phyloP scores from a whole-genome alignment of 2,888 invertebrate genomes.

The Ecdyonurus torrentis region DNA sequence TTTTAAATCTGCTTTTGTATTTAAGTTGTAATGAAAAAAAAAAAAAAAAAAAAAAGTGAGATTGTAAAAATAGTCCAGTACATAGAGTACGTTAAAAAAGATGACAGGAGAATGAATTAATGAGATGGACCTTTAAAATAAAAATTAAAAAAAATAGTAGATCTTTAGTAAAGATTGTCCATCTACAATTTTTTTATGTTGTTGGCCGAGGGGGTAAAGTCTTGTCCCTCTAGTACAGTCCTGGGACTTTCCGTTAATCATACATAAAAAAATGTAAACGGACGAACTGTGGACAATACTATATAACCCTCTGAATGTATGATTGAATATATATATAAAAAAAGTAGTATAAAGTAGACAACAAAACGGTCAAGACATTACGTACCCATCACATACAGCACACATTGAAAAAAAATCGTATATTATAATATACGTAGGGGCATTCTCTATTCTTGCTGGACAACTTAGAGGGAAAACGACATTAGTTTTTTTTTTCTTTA shows the following conservation, averaged over 20 bases:
- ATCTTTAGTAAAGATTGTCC: not conserved
- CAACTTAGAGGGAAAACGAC: not conserved
- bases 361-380: not conserved
- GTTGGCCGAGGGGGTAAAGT: not conserved
- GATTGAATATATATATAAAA: too few relatives aligned
- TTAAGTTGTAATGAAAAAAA: too few relatives aligned
- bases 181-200: too few relatives aligned
- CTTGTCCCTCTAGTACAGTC: not conserved
- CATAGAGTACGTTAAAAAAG: not conserved
- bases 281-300: not conserved
- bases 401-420: too few relatives aligned
- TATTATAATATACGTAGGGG: too few relatives aligned
- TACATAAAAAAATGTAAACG: not conserved
- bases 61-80: not conserved
- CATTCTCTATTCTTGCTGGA: slow-evolving; percentile 1
- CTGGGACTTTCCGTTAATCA: not conserved
- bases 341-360: not conserved
- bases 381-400: too few relatives aligned
- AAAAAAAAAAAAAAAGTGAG: too few relatives aligned
- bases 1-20: too few relatives aligned
- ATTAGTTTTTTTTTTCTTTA: not conserved
- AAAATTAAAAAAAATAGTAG: too few relatives aligned
- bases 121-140: not conserved
- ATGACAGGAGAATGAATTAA: not conserved
- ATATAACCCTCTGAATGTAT: too few relatives aligned